These are phyloP conservation scores for Furcula furcula DNA, from an alignment of 2,888 invertebrate genomes.

Conservation along the genomic window DNA sequence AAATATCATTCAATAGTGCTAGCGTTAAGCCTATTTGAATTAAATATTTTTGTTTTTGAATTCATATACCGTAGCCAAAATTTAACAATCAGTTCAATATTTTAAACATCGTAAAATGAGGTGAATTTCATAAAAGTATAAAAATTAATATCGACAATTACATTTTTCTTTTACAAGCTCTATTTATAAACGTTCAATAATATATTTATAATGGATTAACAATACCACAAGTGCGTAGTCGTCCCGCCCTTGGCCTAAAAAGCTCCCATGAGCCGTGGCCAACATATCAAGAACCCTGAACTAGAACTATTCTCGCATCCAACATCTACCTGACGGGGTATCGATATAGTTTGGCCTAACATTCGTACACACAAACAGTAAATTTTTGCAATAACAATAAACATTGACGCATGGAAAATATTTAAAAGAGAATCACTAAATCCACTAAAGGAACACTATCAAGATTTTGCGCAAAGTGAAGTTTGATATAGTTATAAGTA, in stretches of 20 bases:
- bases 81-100: too few species aligned
- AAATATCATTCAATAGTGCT: too few species aligned
- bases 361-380: constrained; percentile 23
- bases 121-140: too few species aligned
- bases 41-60: too few species aligned
- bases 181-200: constrained; percentile 6
- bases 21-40: too few species aligned
- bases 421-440: constrained; percentile 4
- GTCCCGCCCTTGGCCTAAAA: constrained; percentile 37
- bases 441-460: constrained; percentile 3
- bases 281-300: constrained; percentile 21
- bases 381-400: constrained; percentile 35
- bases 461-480: background rate
- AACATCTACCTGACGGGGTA: constrained; percentile 12
- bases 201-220: constrained; percentile 10
- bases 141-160: too few species aligned
- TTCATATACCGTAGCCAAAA: too few species aligned
- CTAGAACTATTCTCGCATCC: constrained; percentile 10
- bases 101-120: too few species aligned
- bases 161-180: too few species aligned
- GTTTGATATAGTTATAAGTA: background rate
- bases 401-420: constrained; percentile 15
- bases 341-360: constrained; percentile 26
- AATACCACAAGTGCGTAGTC: constrained; percentile 15
- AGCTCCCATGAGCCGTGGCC: constrained; percentile 14